Evolutionary conservation across 2,888 invertebrate species (phyloP).

Genomic region (Amblyjoppa fuscipennis): DNA sequence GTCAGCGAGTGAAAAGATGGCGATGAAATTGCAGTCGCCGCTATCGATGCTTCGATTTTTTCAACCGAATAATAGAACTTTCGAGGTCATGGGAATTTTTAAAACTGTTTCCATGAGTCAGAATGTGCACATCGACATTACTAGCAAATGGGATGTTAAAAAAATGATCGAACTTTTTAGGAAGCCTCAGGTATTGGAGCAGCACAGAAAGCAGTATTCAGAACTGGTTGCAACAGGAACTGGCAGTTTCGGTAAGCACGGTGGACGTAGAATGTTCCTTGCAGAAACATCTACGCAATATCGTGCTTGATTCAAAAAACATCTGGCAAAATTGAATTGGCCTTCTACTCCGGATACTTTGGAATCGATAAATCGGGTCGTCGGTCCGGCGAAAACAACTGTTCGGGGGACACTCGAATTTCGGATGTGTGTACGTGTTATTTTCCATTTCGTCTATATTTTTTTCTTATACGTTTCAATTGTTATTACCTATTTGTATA

Average conservation of each 20-base stretch:
- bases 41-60: background rate
- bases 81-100: background rate
- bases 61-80: background rate
- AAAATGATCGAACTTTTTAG: background rate
- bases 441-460: slow-evolving; percentile 46
- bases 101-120: background rate
- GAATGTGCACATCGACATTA: background rate
- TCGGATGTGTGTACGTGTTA: background rate
- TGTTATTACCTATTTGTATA: slow-evolving; percentile 41
- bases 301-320: too few species aligned
- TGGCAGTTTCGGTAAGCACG: background rate
- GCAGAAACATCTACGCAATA: background rate
- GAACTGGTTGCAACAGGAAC: background rate
- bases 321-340: too few species aligned
- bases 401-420: background rate
- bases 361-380: too few species aligned
- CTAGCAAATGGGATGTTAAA: too few species aligned
- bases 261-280: background rate
- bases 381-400: background rate
- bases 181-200: background rate
- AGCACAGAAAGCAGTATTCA: background rate
- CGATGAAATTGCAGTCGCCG: background rate
- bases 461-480: slow-evolving; percentile 34
- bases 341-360: too few species aligned
- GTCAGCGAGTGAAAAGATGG: background rate